Percentiles rank a stretch among this genome's conserved stretches.
These are phyloP conservation scores for Papilio aristodemus DNA, from an alignment of 1,140 invertebrate species.

Conservation along the genomic window DNA sequence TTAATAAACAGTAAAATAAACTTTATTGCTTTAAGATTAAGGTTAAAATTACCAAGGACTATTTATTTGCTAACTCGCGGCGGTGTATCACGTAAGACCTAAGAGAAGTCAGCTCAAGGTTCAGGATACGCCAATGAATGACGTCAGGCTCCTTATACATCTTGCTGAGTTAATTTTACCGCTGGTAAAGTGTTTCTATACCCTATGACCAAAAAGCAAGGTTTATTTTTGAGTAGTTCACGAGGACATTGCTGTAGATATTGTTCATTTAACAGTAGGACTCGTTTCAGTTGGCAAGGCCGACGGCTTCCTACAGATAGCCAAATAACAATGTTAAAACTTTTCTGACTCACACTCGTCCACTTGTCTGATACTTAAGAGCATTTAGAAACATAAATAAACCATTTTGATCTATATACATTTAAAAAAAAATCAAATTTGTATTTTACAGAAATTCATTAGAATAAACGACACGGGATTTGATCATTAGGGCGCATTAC, in stretches of 20 bases:
- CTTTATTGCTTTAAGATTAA: background rate
- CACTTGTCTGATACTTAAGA: slow-evolving; percentile 18
- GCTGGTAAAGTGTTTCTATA: background rate
- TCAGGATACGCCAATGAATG: slow-evolving; percentile 41
- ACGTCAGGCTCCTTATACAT: slow-evolving; percentile 40
- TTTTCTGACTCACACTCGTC: slow-evolving; percentile 48
- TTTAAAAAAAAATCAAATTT: background rate
- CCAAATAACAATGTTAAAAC: slow-evolving; percentile 60
- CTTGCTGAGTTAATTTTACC: slow-evolving; percentile 19
- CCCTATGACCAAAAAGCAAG: slow-evolving; percentile 8
- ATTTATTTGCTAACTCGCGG: background rate
- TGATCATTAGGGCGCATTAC: no score
- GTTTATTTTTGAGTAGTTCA: slow-evolving; percentile 20
- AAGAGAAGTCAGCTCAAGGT: slow-evolving; percentile 39
- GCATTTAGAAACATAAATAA: background rate
- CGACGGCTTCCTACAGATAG: slow-evolving; percentile 67
- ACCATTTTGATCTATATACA: background rate
- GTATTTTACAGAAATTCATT: no score
- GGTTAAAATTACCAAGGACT: background rate
- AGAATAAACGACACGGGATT: no score
- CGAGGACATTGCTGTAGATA: background rate
- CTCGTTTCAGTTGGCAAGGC: slow-evolving; percentile 50
- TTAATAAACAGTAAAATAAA: background rate
- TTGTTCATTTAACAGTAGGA: slow-evolving; percentile 17
- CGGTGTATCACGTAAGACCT: slow-evolving; percentile 29